Conservation (phyloP, 2,888 invertebrate species). For the Geotrupes spiniger region DNA sequence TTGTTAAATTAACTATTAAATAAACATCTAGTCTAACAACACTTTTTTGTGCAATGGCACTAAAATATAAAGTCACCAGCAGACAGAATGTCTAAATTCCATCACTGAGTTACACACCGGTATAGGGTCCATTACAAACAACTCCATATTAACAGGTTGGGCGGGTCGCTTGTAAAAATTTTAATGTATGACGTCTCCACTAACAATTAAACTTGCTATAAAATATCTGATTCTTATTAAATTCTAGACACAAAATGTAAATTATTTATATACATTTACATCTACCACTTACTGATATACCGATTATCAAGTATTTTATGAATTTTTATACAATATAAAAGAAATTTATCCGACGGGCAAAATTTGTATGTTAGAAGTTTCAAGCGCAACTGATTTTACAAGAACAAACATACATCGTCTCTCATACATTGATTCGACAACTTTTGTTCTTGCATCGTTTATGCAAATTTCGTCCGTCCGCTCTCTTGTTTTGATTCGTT, state of each 20-base stretch:
- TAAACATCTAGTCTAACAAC: conserved; percentile 49
- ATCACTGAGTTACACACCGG: conserved; percentile 42
- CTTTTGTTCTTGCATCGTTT: too few species aligned
- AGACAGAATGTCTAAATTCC: conserved; percentile 50
- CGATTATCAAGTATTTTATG: conserved; percentile 4
- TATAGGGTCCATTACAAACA: conserved; percentile 1
- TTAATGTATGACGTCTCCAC: conserved; percentile 16
- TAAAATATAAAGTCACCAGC: conserved; percentile 42
- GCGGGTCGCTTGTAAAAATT: conserved; percentile 16
- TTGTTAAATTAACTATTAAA: conserved; percentile 30
- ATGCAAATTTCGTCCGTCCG: neutral
- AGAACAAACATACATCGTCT: too few species aligned
- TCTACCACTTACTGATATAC: conserved; percentile 17
- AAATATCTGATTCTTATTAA: conserved; percentile 27
- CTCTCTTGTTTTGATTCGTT: neutral
- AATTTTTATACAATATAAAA: conserved; percentile 2
- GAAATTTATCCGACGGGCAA: conserved; percentile 6
- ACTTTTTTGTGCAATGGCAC: conserved; percentile 50
- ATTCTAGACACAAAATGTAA: conserved; percentile 17
- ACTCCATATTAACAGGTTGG: conserved; percentile 5
- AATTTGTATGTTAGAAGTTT: conserved; percentile 1
- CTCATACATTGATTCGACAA: too few species aligned
- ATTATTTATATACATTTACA: conserved; percentile 20
- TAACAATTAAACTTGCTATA: conserved; percentile 30
- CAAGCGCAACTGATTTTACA: too few species aligned